These are phyloP conservation scores for Hirtodrosophila confusa DNA, from an alignment of 2,888 invertebrate species.

Conservation along the genomic window DNA sequence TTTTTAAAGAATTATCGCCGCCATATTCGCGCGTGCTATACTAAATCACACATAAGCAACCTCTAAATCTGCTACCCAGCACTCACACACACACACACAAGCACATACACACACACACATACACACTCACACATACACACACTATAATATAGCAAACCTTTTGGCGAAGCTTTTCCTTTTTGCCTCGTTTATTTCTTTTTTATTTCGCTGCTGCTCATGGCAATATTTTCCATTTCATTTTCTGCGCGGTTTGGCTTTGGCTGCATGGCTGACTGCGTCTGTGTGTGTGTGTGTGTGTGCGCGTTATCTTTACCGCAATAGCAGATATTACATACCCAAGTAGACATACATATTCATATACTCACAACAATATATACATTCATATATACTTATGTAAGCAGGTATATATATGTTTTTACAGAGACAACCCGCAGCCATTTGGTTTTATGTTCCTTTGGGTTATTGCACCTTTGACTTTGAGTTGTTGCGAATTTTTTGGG, in stretches of 20 bases:
- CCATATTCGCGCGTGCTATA: constrained; percentile 84
- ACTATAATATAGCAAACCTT: constrained; percentile 53
- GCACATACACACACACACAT: constrained; percentile 27
- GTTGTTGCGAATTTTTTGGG: constrained; percentile 57
- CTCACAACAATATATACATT: not conserved
- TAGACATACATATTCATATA: constrained; percentile 29
- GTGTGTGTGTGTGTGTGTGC: constrained; percentile 25
- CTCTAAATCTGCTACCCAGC: constrained; percentile 82
- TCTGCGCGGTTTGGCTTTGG: constrained; percentile 77
- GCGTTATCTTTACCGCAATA: constrained; percentile 71
- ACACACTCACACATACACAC: constrained; percentile 23
- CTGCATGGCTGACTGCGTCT: constrained; percentile 65
- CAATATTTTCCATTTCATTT: constrained; percentile 80
- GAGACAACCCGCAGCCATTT: constrained; percentile 70
- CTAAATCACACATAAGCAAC: constrained; percentile 84
- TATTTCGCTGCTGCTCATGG: constrained; percentile 61
- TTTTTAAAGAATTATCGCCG: constrained; percentile 84
- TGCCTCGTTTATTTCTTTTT: constrained; percentile 74
- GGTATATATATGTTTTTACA: constrained; percentile 16
- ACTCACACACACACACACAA: constrained; percentile 37
- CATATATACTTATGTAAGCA: constrained; percentile 3
- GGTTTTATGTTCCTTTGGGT: constrained; percentile 73
- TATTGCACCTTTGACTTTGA: constrained; percentile 79
- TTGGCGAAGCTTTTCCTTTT: constrained; percentile 71
- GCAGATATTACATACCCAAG: constrained; percentile 41